Conservation (phyloP, 2,888 invertebrate species). For the Hirtodrosophila histrioides region DNA sequence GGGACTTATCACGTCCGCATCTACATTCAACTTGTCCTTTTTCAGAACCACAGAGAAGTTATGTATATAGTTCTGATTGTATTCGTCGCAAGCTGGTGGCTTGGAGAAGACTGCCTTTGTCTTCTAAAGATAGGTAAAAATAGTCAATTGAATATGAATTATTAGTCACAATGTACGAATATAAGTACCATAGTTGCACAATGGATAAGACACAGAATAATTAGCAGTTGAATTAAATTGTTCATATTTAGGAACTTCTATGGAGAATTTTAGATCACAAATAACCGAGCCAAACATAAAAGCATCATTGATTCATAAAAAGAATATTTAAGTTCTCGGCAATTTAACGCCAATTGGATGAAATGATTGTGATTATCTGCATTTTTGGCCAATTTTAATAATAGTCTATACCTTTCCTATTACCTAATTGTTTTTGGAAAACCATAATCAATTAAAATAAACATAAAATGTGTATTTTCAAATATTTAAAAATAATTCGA, state of each 20-base stretch:
- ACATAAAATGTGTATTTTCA: too few species aligned
- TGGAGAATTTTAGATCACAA: background rate
- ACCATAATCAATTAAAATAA: too few species aligned
- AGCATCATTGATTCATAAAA: background rate
- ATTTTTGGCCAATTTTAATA: background rate
- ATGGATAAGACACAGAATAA: conserved; percentile 5
- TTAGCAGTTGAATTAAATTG: background rate
- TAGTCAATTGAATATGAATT: too few species aligned
- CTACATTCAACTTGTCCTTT: conserved; percentile 1
- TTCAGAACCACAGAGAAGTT: conserved; percentile 4
- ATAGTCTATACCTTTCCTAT: background rate
- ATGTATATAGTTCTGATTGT: conserved; percentile 7
- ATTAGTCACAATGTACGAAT: too few species aligned
- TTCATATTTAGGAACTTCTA: conserved; percentile 1
- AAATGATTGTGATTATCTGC: background rate
- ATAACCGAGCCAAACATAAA: background rate
- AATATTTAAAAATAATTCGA: too few species aligned
- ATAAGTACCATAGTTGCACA: conserved; percentile 14
- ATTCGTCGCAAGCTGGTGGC: conserved; percentile 5
- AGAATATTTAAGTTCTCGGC: background rate
- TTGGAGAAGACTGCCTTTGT: background rate
- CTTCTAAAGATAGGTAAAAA: background rate
- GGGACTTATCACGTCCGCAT: conserved; percentile 6
- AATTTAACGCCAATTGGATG: conserved; percentile 6
- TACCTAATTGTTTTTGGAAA: too few species aligned